phyloP scores from a whole-genome alignment of 1,140 invertebrate species.

The Spodoptera frugiperda region DNA sequence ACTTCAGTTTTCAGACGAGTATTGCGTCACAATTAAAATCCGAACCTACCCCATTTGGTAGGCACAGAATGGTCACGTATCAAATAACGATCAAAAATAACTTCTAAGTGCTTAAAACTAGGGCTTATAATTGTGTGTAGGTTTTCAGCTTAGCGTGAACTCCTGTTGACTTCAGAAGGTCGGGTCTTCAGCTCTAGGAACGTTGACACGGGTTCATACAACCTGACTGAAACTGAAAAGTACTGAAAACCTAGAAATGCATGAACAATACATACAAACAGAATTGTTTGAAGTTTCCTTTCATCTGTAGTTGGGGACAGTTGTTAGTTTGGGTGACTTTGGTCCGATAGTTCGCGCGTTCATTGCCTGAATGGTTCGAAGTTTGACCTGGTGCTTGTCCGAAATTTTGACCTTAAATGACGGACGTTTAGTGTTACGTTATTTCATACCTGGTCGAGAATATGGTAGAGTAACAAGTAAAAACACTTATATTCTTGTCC shows the following conservation, averaged over 20 bases:
- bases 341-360: constrained; percentile 14
- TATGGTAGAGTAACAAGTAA: too few relatives aligned
- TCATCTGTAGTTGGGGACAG: not conserved
- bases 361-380: not conserved
- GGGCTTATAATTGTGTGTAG: constrained; percentile 1
- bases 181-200: constrained; percentile 14
- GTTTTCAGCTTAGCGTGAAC: not conserved
- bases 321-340: constrained; percentile 8
- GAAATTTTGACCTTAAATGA: too few relatives aligned
- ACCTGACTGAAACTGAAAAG: not conserved
- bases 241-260: not conserved
- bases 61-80: not conserved
- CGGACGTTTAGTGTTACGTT: too few relatives aligned
- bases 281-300: constrained; percentile 6
- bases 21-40: constrained; percentile 4
- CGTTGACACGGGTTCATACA: constrained; percentile 37
- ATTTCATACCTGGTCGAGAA: not conserved
- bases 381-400: too few relatives aligned
- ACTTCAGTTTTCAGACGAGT: not conserved
- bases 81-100: not conserved
- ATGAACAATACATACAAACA: constrained; percentile 9
- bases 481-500: too few relatives aligned
- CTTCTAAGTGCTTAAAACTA: not conserved
- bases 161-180: constrained; percentile 5
- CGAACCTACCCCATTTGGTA: not conserved